These are phyloP conservation scores for Abrostola tripartita DNA, from an alignment of 2,888 invertebrate genomes.

Conservation along the genomic window DNA sequence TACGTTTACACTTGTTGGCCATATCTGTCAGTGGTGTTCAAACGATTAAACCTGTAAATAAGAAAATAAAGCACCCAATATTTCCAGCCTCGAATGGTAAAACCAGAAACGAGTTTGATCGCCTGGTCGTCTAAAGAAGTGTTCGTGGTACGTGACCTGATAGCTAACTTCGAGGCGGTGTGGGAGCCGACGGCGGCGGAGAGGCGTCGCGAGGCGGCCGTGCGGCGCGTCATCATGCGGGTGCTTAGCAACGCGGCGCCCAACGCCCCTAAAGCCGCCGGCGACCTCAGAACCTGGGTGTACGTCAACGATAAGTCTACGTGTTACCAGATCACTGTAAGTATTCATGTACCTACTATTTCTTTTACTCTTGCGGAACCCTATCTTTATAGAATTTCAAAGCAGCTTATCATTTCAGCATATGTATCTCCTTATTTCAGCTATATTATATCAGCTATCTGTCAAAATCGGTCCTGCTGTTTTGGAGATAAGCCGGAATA, in stretches of 20 bases:
- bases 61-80: no score
- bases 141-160: slow-evolving; percentile 93
- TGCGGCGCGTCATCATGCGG: slow-evolving; percentile 91
- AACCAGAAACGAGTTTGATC: slow-evolving; percentile 79
- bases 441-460: no score
- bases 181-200: slow-evolving; percentile 94
- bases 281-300: slow-evolving; percentile 94
- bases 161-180: slow-evolving; percentile 92
- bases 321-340: slow-evolving; percentile 89
- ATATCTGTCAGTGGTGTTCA: no score
- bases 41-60: no score
- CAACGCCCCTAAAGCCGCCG: slow-evolving; percentile 90
- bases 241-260: slow-evolving; percentile 90
- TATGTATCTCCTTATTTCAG: no score
- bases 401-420: no score
- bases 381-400: no score
- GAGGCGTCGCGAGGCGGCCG: slow-evolving; percentile 92
- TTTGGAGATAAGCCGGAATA: no score
- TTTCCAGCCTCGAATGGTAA: background rate
- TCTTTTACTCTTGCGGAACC: no score
- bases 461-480: no score
- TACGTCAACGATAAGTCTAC: slow-evolving; percentile 90
- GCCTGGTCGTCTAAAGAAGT: slow-evolving; percentile 91
- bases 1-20: no score
- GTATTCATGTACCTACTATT: no score